Evolutionary conservation across 2,888 invertebrate species (phyloP), one percentile per base, ranked within the genome.

Genomic region (Acleris cristana): DNA sequence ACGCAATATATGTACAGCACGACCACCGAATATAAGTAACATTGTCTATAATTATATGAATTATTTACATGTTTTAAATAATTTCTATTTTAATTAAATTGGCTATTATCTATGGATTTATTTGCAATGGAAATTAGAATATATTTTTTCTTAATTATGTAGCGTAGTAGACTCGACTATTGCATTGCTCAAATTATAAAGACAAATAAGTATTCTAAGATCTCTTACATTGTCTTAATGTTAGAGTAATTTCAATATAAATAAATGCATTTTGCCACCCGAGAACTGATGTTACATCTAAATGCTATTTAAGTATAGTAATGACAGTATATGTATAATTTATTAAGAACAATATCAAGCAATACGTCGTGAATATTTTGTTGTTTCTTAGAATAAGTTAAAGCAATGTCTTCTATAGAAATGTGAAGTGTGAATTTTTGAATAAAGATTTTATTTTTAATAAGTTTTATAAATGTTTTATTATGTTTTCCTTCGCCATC

Each of bases 391-490:
- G 74, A 83, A 78, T 83, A 86, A 86, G 83, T 82, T 79, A 80
- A 81, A 79, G 76, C 79, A 79, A 84, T 88, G 85, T 88, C 84
- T 87, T 85, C 80, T 85, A 84, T 82, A 80, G 79, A 81, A 77
- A 82, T 85, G 82, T 84, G 81, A 80, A 82, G 90, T 90, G 90
- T 91, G 91, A 87, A 86, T 87, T 90, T 85, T 68, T 57, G 19
- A 90, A 89, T 90, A 91, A 90, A 90, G 84, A 88, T 85, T 89
- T 89, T 90, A 89, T 90, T 91, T 90, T 90, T 84, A 86, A 79
- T 70, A 52, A 54, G 34, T 63, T 60, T 64, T 74, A 73, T 64
- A 23, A 40, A 45, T 2, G 54, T 59, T 45, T 66, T 66, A 57
- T 61, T 61, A 45, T 18, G 4, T 14, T 40, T 14, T 14, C 40